Conservation (phyloP, 2,888 invertebrate genomes). For the Drosophila mettleri region DNA sequence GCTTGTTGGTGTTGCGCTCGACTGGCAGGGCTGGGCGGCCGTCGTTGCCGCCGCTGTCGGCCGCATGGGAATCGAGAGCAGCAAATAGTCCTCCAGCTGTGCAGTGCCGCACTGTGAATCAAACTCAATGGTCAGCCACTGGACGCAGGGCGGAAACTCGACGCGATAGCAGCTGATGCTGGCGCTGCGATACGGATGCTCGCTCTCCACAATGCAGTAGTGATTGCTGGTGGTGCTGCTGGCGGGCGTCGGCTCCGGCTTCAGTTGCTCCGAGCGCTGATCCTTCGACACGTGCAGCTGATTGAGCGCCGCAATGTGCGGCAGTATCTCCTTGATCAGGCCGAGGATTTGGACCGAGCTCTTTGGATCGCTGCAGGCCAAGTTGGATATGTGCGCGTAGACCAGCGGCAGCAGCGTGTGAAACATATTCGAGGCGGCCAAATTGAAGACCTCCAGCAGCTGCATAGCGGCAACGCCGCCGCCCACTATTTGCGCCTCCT, state of each 20-base stretch:
- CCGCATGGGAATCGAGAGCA: constrained; percentile 88
- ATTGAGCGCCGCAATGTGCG: constrained; percentile 94
- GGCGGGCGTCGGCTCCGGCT: constrained; percentile 28
- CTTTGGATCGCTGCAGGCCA: constrained; percentile 92
- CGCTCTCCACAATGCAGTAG: constrained; percentile 97
- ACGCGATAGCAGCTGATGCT: constrained; percentile 93
- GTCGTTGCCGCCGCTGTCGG: constrained; percentile 44
- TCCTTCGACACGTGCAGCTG: constrained; percentile 86
- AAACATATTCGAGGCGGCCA: constrained; percentile 86
- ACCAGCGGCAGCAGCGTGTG: constrained; percentile 93
- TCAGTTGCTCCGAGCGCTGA: constrained; percentile 82
- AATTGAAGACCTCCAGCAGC: constrained; percentile 84
- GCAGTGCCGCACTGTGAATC: constrained; percentile 96
- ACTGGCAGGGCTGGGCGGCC: constrained; percentile 49
- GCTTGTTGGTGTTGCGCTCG: constrained; percentile 9
- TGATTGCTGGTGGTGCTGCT: constrained; percentile 91
- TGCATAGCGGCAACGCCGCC: constrained; percentile 76
- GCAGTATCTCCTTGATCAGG: constrained; percentile 94
- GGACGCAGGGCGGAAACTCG: constrained; percentile 93
- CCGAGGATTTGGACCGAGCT: constrained; percentile 94
- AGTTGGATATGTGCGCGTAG: constrained; percentile 93
- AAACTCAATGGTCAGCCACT: constrained; percentile 97
- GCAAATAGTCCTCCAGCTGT: constrained; percentile 95
- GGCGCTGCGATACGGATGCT: constrained; percentile 97
- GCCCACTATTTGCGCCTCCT: constrained; percentile 71